phyloP scores from a whole-genome alignment of 2,113 vertebrate genomes.

The Ailuropoda melanoleuca region DNA sequence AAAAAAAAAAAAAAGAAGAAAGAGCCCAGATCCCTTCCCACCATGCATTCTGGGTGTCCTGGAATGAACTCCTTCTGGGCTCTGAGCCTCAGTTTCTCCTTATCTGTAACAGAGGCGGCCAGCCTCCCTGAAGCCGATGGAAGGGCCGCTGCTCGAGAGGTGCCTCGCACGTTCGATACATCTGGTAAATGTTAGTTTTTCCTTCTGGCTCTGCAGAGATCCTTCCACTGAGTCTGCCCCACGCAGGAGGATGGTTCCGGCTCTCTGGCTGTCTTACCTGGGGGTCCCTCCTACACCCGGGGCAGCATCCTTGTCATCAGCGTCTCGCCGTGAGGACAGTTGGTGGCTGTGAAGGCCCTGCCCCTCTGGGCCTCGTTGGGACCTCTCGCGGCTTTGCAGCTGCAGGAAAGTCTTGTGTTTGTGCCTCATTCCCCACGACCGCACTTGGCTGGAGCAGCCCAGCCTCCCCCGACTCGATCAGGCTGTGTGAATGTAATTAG shows the following conservation, averaged over 20 bases:
- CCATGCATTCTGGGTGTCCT: background rate
- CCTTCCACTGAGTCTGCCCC: accelerated
- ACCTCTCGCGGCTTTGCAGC: background rate
- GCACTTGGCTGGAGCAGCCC: background rate
- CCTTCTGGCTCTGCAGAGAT: background rate
- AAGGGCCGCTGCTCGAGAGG: accelerated
- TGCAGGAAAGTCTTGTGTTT: background rate
- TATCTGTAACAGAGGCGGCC: background rate
- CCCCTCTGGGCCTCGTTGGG: background rate
- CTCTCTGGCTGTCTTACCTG: background rate
- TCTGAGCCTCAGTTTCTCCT: background rate
- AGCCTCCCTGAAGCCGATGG: background rate
- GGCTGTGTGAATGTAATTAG: background rate
- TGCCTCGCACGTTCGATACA: accelerated
- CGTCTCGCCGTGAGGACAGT: accelerated
- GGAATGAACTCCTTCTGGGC: background rate
- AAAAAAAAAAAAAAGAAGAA: too few species aligned
- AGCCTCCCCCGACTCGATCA: accelerated
- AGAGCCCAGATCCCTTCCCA: background rate
- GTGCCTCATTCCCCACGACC: background rate
- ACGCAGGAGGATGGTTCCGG: accelerated
- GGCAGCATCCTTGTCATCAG: too few species aligned
- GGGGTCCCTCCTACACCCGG: background rate
- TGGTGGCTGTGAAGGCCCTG: background rate
- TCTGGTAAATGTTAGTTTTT: background rate